Evolutionary conservation across 2,888 invertebrate genomes (phyloP), one percentile per base, ranked within the genome.

Genomic region (Danaus chrysippus): DNA sequence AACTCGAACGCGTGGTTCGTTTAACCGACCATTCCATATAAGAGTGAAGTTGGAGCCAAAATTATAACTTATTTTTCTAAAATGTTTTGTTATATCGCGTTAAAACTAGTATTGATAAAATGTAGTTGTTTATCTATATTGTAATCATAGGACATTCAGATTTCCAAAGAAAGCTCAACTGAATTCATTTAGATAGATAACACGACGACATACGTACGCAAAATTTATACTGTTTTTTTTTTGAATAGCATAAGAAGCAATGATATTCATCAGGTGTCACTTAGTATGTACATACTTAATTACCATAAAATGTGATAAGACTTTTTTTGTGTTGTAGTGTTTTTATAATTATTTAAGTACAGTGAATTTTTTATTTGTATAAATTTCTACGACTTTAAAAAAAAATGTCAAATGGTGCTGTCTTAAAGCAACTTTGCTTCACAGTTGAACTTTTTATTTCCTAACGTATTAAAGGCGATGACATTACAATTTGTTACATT

Each of bases 1-100:
- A 10, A 42, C 42, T 42, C 12, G 23, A 23, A 56, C 49, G 49
- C 34, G 12, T 56, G 49, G 34, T 53, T 57, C 42, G 23, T 23
- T 59, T 53, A 49, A 54, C 53, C 59, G 78, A 87, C 90, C 88
- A 90, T 91, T 91, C 90, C 91, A 90, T 85, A 87, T 82, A 68
- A 86, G 76, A 76, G 76, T 87, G 84, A 84, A 83, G 83, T 86
- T 82, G 85, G 89, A 86, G 90, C 89, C 90, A 90, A 90, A 88
- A 87, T 86, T 83, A 87, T 82, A 86, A 89, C 84, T 90, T 91
- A 90, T 90, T 91, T 91, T 91, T 91, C 87, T 90, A 91, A 87
- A 84, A 78, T 70, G 77, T 89, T 89, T 90, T 91, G 87, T 91
- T 90, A 89, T 83, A 86, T 86, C 83, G 87, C 89, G 84, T 85